Conservation (phyloP, 2,797 vertebrate genomes). For the Labroides dimidiatus region DNA sequence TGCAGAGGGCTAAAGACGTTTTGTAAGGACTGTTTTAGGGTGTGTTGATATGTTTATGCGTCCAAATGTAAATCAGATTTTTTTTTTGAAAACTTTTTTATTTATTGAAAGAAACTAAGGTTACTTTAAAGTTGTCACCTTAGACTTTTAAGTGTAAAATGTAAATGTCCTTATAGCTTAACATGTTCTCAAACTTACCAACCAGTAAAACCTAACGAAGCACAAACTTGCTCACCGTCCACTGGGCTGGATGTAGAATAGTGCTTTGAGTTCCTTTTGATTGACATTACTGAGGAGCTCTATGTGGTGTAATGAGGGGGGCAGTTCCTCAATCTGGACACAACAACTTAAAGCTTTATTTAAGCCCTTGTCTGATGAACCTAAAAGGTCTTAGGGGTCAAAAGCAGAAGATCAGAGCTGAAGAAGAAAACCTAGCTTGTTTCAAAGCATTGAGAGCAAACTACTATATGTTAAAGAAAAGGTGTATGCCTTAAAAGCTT, state of each 20-base stretch:
- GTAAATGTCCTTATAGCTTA: not conserved
- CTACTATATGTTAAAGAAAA: not conserved
- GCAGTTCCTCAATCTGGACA: conserved; percentile 28
- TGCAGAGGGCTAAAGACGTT: not conserved
- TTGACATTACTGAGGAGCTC: conserved; percentile 37
- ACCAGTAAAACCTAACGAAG: not conserved
- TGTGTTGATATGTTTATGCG: too few species aligned
- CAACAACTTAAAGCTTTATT: conserved; percentile 39
- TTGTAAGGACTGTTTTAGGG: too few species aligned
- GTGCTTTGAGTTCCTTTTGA: conserved; percentile 14
- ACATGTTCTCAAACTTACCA: not conserved
- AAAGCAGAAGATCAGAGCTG: conserved; percentile 13
- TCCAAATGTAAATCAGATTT: too few species aligned
- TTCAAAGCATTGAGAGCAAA: conserved; percentile 3
- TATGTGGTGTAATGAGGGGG: conserved; percentile 42
- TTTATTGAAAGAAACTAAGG: too few species aligned
- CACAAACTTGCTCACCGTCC: not conserved
- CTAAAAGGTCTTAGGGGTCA: conserved; percentile 36
- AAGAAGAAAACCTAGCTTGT: not conserved
- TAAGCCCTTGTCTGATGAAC: conserved; percentile 30
- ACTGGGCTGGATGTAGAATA: not conserved
- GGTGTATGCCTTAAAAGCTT: not conserved
- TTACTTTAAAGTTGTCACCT: too few species aligned
- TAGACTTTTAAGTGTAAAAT: too few species aligned
- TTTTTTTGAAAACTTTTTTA: too few species aligned